Percentiles rank a stretch among this genome's conserved stretches.
Conservation (phyloP, 2,888 invertebrate species). For the Macrosiphum euphorbiae region DNA sequence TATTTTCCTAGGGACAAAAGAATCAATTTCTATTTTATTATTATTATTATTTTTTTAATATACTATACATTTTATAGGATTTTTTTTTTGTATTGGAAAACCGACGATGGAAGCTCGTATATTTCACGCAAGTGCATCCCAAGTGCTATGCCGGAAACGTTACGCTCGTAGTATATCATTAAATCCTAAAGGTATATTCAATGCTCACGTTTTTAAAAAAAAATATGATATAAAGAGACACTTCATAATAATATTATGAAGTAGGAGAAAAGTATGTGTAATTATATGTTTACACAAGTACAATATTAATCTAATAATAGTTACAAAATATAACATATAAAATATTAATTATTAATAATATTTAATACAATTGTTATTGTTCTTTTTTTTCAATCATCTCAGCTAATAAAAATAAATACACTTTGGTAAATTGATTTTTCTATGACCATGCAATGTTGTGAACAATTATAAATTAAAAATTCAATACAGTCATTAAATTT, state of each 20-base stretch:
- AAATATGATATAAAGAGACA: background rate
- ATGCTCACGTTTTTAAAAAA: background rate
- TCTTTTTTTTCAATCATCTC: no score
- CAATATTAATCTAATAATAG: background rate
- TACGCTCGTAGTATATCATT: background rate
- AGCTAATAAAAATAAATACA: background rate
- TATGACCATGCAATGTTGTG: background rate
- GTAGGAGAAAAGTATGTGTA: background rate
- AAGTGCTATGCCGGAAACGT: background rate
- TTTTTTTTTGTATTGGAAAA: background rate
- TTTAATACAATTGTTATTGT: no score
- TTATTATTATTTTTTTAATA: slow-evolving; percentile 22
- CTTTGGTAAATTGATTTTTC: background rate
- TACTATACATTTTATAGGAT: background rate
- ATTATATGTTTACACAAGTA: background rate
- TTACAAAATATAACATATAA: no score
- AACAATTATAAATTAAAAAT: background rate
- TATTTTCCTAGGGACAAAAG: slow-evolving; percentile 7
- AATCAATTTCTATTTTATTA: slow-evolving; percentile 24
- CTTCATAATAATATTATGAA: background rate
- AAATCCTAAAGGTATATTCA: background rate
- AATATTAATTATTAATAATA: no score
- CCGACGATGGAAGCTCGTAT: background rate
- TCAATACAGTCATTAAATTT: background rate
- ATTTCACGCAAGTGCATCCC: background rate